Base-by-base conservation (phyloP, 2,888 invertebrate species). In the Andrena chrysosceles region DNA sequence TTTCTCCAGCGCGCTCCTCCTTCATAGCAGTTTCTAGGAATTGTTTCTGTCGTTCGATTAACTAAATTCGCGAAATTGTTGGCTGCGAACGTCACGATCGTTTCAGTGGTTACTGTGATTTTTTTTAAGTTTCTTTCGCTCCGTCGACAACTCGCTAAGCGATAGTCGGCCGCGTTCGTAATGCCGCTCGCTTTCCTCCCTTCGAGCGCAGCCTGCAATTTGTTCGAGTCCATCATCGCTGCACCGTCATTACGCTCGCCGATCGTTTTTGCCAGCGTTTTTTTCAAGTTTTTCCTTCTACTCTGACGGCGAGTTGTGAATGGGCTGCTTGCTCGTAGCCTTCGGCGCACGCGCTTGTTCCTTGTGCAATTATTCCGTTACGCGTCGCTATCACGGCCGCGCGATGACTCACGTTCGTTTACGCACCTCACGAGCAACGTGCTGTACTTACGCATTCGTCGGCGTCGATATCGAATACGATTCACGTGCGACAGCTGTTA, bases 291-390 rank as follows among this genome's bases (percentile, higher is more conserved):
- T 49, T 64, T 33, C 48, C 49, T 35, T 26, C 56, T 16, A 7
- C 35, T 26, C 8, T 13, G 1, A 3, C 35, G 23, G 1, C 54
- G 13, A 62, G 5, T 62, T 16, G 59, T 67, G 80, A 79, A 79
- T 66, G 79, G 29, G 13, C 20, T 54, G 23, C 52, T 56, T 54
- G 23, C 52, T 56, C 29, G 29, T 8, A 26, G 54, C 10, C 33
- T 35, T 63, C 2, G 23, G 6, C 31, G 2, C 35, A n/a, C 49
- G 20, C 20, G 10, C 49, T 54, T 49, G 48, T 63, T 33, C 75
- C 66, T 54, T 20, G 56, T 33, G n/a, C 64, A 63, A 76, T 80
- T 80, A 80, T 80, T 80, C 73, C 83, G 80, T 80, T 84, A 83
- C 70, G 59, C 69, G 75, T 35, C 59, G 42, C 62, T 66, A 66